Evolutionary conservation across 2,888 invertebrate genomes (phyloP).

Genomic region (Synanthedon andrenaeformis): DNA sequence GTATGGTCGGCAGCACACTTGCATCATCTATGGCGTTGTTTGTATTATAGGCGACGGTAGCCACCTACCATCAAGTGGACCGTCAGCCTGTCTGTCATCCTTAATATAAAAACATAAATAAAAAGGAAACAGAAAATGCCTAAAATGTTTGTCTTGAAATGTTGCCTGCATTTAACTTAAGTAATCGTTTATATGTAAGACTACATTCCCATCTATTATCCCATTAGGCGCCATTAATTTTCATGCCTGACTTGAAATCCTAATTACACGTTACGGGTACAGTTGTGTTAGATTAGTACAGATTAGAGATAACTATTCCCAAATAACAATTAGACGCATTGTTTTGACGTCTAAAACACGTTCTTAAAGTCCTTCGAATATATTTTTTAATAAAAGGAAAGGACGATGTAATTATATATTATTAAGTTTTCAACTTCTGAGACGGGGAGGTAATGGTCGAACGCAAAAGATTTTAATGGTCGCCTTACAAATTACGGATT

Average conservation of each 20-base stretch:
- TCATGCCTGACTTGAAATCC: not conserved
- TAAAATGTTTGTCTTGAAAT: too few relatives aligned
- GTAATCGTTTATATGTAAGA: too few relatives aligned
- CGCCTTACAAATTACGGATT: constrained; percentile 22
- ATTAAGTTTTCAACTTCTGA: constrained; percentile 31
- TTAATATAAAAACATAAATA: too few relatives aligned
- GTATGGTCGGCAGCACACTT: too few relatives aligned
- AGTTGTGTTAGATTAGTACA: not conserved
- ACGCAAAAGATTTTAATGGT: constrained; percentile 26
- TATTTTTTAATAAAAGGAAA: not conserved
- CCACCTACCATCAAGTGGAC: too few relatives aligned
- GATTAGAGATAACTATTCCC: not conserved
- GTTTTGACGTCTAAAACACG: not conserved
- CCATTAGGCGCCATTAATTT: not conserved
- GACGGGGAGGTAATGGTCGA: not conserved
- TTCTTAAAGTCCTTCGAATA: not conserved
- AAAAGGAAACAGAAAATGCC: too few relatives aligned
- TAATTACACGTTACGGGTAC: not conserved
- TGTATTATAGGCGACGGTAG: too few relatives aligned
- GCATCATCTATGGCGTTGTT: too few relatives aligned
- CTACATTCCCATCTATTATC: not conserved
- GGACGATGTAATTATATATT: constrained; percentile 36
- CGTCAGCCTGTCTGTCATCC: too few relatives aligned
- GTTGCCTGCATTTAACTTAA: too few relatives aligned
- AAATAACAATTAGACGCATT: not conserved